Percentiles rank a stretch among this genome's conserved stretches.
Conservation (phyloP, 2,888 invertebrate genomes). For the Acholoe squamosa region DNA sequence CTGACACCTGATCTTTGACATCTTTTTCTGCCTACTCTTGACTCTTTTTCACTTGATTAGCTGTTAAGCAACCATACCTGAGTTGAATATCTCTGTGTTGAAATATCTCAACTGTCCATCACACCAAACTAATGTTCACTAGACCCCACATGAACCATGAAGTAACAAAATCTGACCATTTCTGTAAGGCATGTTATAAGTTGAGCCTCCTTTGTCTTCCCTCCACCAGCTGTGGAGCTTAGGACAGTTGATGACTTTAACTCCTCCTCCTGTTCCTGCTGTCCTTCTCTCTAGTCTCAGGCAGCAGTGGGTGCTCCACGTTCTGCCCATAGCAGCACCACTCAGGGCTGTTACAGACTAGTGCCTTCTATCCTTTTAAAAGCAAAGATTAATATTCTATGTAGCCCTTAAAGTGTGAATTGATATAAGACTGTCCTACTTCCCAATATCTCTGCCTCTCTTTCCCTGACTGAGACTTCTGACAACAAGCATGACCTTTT, state of each 20-base stretch:
- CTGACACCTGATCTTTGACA: background rate
- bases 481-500: background rate
- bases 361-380: background rate
- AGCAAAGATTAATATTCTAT: too few relatives aligned
- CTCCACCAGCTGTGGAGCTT: conserved; percentile 37
- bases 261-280: too few relatives aligned
- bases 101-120: too few relatives aligned
- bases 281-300: background rate
- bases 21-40: background rate
- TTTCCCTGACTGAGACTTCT: background rate
- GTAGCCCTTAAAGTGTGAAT: too few relatives aligned
- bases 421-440: background rate
- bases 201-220: background rate
- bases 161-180: too few relatives aligned
- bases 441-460: too few relatives aligned
- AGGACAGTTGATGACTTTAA: conserved; percentile 5
- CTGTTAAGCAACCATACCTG: background rate
- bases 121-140: too few relatives aligned
- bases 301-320: background rate
- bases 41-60: too few relatives aligned
- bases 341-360: too few relatives aligned
- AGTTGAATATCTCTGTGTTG: too few relatives aligned
- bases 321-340: background rate
- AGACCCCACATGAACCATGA: too few relatives aligned
- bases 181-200: too few relatives aligned